Evolutionary conservation across 2,797 vertebrate species (phyloP).

Genomic region (Sparidentex hasta): DNA sequence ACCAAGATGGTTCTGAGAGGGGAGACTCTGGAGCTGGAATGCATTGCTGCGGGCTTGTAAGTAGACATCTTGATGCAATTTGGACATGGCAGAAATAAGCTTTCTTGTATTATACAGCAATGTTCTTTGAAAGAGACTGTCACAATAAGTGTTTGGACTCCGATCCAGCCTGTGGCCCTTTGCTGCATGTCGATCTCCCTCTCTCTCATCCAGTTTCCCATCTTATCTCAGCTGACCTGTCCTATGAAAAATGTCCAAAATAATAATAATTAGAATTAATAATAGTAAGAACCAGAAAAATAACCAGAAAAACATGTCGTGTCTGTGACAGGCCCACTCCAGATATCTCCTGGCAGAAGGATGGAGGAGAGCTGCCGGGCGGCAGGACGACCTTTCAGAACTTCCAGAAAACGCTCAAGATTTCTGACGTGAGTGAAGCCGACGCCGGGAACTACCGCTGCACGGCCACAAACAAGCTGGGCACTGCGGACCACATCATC

Average conservation of each 20-base stretch:
- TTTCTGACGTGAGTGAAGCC: conserved; percentile 90
- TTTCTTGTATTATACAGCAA: neutral
- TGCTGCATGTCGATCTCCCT: too few relatives aligned
- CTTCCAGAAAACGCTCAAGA: conserved; percentile 93
- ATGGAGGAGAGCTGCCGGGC: conserved; percentile 88
- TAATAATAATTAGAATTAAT: too few relatives aligned
- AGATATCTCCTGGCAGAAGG: conserved; percentile 93
- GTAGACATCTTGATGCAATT: conserved; percentile 62
- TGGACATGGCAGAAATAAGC: neutral
- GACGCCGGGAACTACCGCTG: conserved; percentile 94
- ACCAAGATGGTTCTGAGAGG: conserved; percentile 92
- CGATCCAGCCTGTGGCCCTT: too few relatives aligned
- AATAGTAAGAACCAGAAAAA: neutral
- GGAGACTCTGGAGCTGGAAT: conserved; percentile 92
- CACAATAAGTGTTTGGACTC: neutral
- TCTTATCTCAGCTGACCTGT: too few relatives aligned
- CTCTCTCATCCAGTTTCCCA: too few relatives aligned
- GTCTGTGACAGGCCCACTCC: conserved; percentile 91
- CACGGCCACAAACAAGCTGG: conserved; percentile 89
- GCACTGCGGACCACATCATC: conserved; percentile 89
- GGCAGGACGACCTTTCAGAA: conserved; percentile 88
- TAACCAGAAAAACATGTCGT: neutral
- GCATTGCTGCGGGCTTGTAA: conserved; percentile 98
- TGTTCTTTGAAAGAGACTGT: neutral
- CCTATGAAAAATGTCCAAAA: too few relatives aligned